Conservation (phyloP, 2,797 vertebrate genomes). For the Margarornis squamiger region DNA sequence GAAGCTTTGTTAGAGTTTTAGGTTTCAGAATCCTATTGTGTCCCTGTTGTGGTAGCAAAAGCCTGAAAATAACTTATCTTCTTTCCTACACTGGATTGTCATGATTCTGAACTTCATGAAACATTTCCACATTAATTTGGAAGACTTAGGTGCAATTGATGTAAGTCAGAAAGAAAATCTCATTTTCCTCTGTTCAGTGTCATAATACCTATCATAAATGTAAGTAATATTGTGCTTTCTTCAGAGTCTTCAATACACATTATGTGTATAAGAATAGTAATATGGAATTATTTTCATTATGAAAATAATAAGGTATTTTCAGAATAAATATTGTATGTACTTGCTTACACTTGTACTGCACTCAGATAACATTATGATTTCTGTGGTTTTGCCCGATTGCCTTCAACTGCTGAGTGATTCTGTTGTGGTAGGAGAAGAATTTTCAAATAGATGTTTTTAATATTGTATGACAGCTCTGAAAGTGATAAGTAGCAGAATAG, state of each 20-base stretch:
- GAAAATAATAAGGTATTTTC: neutral
- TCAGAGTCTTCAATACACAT: neutral
- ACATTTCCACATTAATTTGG: neutral
- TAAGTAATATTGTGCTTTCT: neutral
- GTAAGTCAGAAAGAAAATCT: neutral
- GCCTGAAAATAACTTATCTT: neutral
- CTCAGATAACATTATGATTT: neutral
- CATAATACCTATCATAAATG: neutral
- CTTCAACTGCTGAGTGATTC: neutral
- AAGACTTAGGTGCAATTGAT: neutral
- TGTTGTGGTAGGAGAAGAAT: neutral
- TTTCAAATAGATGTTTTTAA: conserved; percentile 44
- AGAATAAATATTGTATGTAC: neutral
- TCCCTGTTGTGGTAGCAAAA: neutral
- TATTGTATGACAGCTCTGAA: conserved; percentile 33
- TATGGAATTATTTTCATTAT: neutral
- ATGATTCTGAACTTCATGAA: neutral
- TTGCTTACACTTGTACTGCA: neutral
- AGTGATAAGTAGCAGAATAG: conserved; percentile 21
- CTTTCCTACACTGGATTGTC: neutral
- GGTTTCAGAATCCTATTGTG: neutral
- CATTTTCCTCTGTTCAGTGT: neutral
- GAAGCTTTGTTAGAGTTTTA: neutral
- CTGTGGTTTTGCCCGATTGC: neutral
- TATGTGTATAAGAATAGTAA: neutral